A percentile compares a stretch with the other conserved stretches of the same genome.
These are phyloP conservation scores for Luehdorfia chinensis DNA, from an alignment of 1,140 invertebrate genomes.

Conservation along the genomic window DNA sequence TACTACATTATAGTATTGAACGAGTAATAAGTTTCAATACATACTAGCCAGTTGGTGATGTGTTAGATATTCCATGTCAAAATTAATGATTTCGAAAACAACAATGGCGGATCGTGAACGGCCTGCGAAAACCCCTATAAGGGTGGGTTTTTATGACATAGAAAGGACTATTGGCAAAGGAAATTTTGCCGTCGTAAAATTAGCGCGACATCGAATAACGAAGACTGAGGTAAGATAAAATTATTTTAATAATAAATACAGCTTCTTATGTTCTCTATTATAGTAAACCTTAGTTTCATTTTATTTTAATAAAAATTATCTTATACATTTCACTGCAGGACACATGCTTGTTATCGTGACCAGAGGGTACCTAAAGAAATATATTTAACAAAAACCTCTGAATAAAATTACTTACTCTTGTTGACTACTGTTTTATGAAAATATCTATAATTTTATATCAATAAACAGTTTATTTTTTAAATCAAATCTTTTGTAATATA, in stretches of 20 bases:
- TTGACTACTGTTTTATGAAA: too few species aligned
- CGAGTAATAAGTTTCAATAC: conserved; percentile 29
- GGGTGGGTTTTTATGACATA: conserved; percentile 98
- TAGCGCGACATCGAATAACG: conserved; percentile 97
- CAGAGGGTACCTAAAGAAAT: too few species aligned
- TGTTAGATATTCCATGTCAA: conserved; percentile 43
- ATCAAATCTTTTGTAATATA: too few species aligned
- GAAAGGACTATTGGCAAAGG: conserved; percentile 98
- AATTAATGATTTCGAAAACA: conserved; percentile 52
- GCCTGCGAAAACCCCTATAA: conserved; percentile 86
- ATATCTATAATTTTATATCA: too few species aligned
- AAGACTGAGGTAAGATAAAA: conserved; percentile 92
- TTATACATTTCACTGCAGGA: too few species aligned
- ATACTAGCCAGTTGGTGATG: conserved; percentile 35
- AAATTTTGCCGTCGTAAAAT: conserved; percentile 99
- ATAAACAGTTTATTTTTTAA: too few species aligned
- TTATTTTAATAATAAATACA: too few species aligned
- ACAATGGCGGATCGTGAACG: conserved; percentile 79
- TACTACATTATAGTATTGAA: conserved; percentile 34
- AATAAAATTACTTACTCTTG: too few species aligned
- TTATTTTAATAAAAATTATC: too few species aligned
- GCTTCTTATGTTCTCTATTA: conserved; percentile 12
- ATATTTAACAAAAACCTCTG: too few species aligned
- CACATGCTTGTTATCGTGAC: too few species aligned
- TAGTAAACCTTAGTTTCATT: too few species aligned